Percentiles rank a stretch among this genome's conserved stretches.
These are phyloP conservation scores for Scaptomyza cyrtandrae DNA, from an alignment of 2,888 invertebrate species.

Conservation along the genomic window DNA sequence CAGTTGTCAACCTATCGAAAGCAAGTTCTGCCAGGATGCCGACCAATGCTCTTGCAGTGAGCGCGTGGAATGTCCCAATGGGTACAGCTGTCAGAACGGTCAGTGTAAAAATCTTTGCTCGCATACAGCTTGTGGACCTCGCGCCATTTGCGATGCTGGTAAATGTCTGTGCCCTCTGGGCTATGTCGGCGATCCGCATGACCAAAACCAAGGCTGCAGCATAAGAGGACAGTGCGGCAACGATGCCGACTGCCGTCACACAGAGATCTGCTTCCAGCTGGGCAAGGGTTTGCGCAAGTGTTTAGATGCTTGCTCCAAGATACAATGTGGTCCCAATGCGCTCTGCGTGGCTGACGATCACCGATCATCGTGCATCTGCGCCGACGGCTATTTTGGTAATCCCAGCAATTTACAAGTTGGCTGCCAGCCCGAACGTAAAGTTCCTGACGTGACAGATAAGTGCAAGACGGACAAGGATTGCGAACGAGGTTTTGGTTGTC, in stretches of 20 bases:
- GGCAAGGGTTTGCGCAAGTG: conserved; percentile 92
- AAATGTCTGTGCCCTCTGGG: conserved; percentile 92
- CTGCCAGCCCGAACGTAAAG: conserved; percentile 89
- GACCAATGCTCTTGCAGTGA: conserved; percentile 89
- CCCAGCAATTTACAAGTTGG: conserved; percentile 92
- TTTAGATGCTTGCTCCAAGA: conserved; percentile 93
- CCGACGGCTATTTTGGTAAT: conserved; percentile 92
- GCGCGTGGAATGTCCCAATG: conserved; percentile 90
- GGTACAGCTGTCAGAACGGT: conserved; percentile 90
- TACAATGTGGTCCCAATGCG: conserved; percentile 96
- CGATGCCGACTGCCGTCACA: conserved; percentile 92
- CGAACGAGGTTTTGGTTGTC: conserved; percentile 89
- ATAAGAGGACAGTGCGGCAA: conserved; percentile 91
- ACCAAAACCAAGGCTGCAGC: conserved; percentile 89
- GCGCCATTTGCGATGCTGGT: conserved; percentile 92
- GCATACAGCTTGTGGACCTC: conserved; percentile 91
- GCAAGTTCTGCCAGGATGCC: conserved; percentile 89
- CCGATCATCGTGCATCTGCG: conserved; percentile 93
- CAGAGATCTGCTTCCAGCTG: conserved; percentile 95
- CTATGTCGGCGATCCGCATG: conserved; percentile 90
- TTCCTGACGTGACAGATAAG: conserved; percentile 86
- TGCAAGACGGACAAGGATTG: conserved; percentile 91
- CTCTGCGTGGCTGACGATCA: conserved; percentile 93
- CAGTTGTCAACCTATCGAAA: conserved; percentile 90
- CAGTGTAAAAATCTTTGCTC: conserved; percentile 92